These are phyloP conservation scores for Labrus mixtus DNA, from an alignment of 2,113 vertebrate genomes.

Conservation along the genomic window DNA sequence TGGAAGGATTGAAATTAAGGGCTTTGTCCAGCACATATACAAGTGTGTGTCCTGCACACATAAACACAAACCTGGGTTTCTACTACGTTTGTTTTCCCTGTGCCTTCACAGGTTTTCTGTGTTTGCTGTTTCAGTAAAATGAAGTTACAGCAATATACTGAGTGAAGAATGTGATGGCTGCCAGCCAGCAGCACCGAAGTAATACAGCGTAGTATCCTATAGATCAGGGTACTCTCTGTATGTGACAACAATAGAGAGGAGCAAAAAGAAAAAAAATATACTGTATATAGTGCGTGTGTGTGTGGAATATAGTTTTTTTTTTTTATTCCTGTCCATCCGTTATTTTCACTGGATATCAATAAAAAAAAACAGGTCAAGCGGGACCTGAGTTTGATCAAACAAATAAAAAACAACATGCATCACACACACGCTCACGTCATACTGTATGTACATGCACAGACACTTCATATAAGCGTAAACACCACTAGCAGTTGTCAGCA, in stretches of 20 bases:
- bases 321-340: constrained; percentile 15
- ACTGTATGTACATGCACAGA: neutral
- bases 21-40: neutral
- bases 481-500: constrained; percentile 10
- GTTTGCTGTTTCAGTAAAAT: neutral
- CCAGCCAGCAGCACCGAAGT: constrained; percentile 40
- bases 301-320: constrained; percentile 3
- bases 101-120: constrained; percentile 10
- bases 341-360: constrained; percentile 1
- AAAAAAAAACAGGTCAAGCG: neutral
- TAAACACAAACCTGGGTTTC: constrained; percentile 2
- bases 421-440: neutral
- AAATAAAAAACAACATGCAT: constrained; percentile 4
- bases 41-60: neutral
- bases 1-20: neutral
- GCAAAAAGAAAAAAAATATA: neutral
- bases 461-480: neutral
- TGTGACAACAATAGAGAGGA: constrained; percentile 16
- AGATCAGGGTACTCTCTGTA: constrained; percentile 20
- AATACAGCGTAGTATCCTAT: constrained; percentile 6
- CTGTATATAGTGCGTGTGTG: neutral
- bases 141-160: constrained; percentile 21
- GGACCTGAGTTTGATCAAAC: neutral
- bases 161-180: constrained; percentile 29
- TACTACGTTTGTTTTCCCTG: neutral